Conservation (phyloP, 2,888 invertebrate species). For the Pyrrhosoma nymphula region DNA sequence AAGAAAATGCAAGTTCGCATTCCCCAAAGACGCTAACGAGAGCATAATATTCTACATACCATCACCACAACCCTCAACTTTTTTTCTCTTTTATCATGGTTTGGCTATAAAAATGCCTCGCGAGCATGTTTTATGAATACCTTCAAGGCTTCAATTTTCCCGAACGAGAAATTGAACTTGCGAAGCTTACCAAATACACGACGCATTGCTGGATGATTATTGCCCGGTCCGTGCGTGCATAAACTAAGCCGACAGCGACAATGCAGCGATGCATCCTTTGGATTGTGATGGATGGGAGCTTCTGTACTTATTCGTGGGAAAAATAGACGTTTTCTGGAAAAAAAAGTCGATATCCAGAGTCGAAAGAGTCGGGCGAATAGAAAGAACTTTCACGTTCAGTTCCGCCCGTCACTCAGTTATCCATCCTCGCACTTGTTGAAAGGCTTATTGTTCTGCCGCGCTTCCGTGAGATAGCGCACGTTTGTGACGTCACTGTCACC, state of each 20-base stretch:
- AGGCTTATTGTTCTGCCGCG: constrained; percentile 4
- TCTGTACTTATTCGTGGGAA: not conserved
- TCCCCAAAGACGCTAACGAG: too few species aligned
- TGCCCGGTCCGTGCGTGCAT: not conserved
- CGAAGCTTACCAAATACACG: too few species aligned
- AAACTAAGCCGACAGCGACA: not conserved
- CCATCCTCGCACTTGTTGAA: not conserved
- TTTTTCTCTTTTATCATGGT: too few species aligned
- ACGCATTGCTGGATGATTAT: too few species aligned
- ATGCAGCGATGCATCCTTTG: not conserved
- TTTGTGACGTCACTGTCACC: constrained; percentile 12
- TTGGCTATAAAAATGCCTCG: too few species aligned
- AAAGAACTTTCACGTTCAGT: not conserved
- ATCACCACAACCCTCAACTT: too few species aligned
- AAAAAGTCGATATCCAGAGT: not conserved
- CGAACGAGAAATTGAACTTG: too few species aligned
- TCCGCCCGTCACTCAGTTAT: not conserved
- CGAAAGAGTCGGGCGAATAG: not conserved
- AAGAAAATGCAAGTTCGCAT: too few species aligned
- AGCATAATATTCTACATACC: too few species aligned
- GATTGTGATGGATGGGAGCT: not conserved
- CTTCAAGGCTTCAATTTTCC: too few species aligned
- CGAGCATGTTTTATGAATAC: too few species aligned
- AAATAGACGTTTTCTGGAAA: not conserved
- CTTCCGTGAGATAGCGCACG: constrained; percentile 31